phyloP scores from a whole-genome alignment of 1,140 invertebrate species.

The Plodia interpunctella region DNA sequence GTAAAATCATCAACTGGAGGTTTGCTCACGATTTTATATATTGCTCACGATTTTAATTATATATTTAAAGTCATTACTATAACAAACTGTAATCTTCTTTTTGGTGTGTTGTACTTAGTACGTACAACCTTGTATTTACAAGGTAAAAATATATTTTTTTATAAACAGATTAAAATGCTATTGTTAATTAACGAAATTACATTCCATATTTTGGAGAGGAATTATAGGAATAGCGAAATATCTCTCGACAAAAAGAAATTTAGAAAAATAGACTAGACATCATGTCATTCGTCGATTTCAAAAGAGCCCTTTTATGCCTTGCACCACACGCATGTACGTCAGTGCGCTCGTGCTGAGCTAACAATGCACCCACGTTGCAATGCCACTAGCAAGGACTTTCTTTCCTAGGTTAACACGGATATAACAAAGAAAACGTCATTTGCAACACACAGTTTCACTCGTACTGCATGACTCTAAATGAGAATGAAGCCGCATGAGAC shows the following conservation, averaged over 20 bases:
- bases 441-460: constrained; percentile 25
- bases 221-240: too few relatives aligned
- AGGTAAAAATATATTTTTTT: too few relatives aligned
- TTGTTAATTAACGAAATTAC: too few relatives aligned
- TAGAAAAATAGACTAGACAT: neutral
- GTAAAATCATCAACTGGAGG: too few relatives aligned
- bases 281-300: neutral
- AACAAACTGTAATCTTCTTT: too few relatives aligned
- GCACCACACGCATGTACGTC: constrained; percentile 20
- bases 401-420: constrained; percentile 42
- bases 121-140: too few relatives aligned
- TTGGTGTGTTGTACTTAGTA: too few relatives aligned
- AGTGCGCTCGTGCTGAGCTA: constrained; percentile 31
- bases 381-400: constrained; percentile 48
- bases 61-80: too few relatives aligned
- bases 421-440: constrained; percentile 43
- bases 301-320: constrained; percentile 36
- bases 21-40: too few relatives aligned
- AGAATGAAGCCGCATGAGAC: neutral
- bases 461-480: neutral
- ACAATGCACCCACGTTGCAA: constrained; percentile 44
- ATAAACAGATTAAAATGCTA: too few relatives aligned
- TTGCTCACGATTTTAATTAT: too few relatives aligned
- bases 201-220: too few relatives aligned
- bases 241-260: neutral